Base-by-base conservation (phyloP, 92 coral and sea anemone species). In the Epizoanthus ramosus region DNA sequence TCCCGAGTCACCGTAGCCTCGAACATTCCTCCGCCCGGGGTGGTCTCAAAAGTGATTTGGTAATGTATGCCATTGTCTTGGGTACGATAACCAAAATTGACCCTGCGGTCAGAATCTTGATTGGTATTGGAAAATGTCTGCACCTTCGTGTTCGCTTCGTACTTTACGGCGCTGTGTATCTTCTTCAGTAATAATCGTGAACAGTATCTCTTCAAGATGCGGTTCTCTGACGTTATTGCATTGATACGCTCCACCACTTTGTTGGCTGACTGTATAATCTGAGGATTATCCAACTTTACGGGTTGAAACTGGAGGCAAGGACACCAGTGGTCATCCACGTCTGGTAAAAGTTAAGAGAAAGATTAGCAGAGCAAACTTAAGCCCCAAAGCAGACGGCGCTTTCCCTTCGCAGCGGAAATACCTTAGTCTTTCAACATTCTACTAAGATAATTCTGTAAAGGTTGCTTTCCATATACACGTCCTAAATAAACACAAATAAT, bases 241-340 rank as follows among this genome's bases (percentile, higher is more conserved):
- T 92, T 89, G 68, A 89, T 89, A 70, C 74, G 80, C 53, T 76
- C 79, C 39, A 95, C 95, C 6, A 88, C 88, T 56, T 92, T 89
- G 73, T 82, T 57, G 22, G 92, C 98, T 31, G 88, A 79, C 16
- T 56, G 79, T 70, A 58, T 66, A 12, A 87, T 88, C 5, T 86
- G 53, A 17, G 53, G 64, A 39, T 80, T 67, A 37, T 71, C 72
- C 8, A 33, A 53, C 79, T 89, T 75, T 14, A 66, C 92, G 74
- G 94, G 87, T 33, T 79, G 75, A 73, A 92, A 93, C 45, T 93
- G 84, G 47, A 95, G 91, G 85, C 98, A 95, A 59, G 98, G 98
- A 73, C 98, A 95, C 97, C 97, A 95, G 80, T 95, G 98, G 28
- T 95, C 98, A 35, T 84, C 95, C 13, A 95, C 87, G n/a, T 93